phyloP scores from a whole-genome alignment of 2,113 vertebrate genomes.

The Lamprotornis superbus region DNA sequence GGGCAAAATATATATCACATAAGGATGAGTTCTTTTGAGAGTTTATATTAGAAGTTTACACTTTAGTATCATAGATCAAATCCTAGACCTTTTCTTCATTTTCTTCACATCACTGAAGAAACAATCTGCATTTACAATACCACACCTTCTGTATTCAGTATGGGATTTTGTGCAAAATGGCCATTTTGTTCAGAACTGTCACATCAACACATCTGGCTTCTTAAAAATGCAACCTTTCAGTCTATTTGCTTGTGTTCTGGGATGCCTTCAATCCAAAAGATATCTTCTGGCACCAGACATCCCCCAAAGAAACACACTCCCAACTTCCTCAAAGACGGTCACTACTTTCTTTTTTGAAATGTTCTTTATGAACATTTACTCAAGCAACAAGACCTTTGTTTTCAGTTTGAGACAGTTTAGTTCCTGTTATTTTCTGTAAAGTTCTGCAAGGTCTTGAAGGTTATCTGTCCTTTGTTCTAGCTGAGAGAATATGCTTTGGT shows the following conservation, averaged over 20 bases:
- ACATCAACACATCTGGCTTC: not conserved
- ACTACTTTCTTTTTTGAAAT: not conserved
- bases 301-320: not conserved
- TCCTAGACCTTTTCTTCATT: not conserved
- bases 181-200: not conserved
- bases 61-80: not conserved
- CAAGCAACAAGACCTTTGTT: not conserved
- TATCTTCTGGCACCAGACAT: not conserved
- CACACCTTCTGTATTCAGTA: not conserved
- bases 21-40: not conserved
- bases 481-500: not conserved
- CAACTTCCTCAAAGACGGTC: not conserved
- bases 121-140: not conserved
- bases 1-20: not conserved
- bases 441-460: not conserved
- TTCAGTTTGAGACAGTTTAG: not conserved
- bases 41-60: not conserved
- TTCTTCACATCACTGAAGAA: not conserved
- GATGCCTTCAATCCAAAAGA: not conserved
- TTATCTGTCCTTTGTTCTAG: constrained; percentile 39
- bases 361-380: not conserved
- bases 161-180: not conserved
- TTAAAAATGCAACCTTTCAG: not conserved
- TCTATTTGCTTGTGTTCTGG: not conserved
- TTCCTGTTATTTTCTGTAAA: constrained; percentile 59